phyloP scores from a whole-genome alignment of 2,888 invertebrate genomes.

The Chloromyia formosa region DNA sequence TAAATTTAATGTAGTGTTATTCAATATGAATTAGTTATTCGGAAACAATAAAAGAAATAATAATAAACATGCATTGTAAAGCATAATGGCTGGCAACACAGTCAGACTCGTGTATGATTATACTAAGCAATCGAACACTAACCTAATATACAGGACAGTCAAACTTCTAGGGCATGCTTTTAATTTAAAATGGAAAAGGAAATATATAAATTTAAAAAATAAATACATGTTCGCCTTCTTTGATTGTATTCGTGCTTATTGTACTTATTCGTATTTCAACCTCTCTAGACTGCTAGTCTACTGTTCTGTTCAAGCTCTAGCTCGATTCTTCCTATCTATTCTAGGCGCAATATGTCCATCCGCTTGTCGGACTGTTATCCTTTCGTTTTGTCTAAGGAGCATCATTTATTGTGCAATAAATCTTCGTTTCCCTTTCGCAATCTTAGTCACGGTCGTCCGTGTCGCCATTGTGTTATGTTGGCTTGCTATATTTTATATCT shows the following conservation, averaged over 20 bases:
- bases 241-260: constrained; percentile 25
- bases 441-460: constrained; percentile 23
- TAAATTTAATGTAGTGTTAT: too few species aligned
- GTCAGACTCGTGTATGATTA: not conserved
- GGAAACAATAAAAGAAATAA: too few species aligned
- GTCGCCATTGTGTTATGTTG: constrained; percentile 5
- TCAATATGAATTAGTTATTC: too few species aligned
- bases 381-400: constrained; percentile 43
- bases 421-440: constrained; percentile 34
- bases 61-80: too few species aligned
- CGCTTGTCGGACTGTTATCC: constrained; percentile 30
- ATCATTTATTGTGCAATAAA: constrained; percentile 44
- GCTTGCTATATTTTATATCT: not conserved
- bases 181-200: constrained; percentile 28
- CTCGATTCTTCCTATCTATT: not conserved
- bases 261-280: not conserved
- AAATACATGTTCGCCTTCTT: constrained; percentile 23
- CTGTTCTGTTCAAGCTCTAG: too few species aligned
- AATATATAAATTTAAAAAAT: not conserved
- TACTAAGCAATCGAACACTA: not conserved
- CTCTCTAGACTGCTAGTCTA: not conserved
- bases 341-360: constrained; percentile 41
- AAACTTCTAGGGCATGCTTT: not conserved
- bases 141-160: not conserved
- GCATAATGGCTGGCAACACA: too few species aligned